Percentiles rank a stretch among this genome's conserved stretches.
These are phyloP conservation scores for Sciurus carolinensis DNA, from an alignment of 2,797 vertebrate species.

Conservation along the genomic window DNA sequence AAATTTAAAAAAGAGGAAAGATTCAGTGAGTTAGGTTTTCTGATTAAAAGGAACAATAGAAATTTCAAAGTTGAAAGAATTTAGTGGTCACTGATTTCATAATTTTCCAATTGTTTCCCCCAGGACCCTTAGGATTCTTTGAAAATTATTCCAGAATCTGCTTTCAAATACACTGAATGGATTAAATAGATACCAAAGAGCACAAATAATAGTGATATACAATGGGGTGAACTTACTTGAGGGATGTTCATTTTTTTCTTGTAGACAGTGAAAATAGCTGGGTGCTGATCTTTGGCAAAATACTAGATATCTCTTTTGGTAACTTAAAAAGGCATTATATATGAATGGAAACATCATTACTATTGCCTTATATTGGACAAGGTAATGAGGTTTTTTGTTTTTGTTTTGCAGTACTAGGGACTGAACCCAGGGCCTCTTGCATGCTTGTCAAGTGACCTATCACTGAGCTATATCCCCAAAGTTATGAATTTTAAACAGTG, in stretches of 20 bases:
- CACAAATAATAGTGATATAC: constrained; percentile 29
- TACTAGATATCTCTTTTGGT: not conserved
- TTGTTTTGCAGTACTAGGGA: too few relatives aligned
- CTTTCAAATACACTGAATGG: constrained; percentile 2
- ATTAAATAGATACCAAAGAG: constrained; percentile 16
- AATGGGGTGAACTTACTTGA: not conserved
- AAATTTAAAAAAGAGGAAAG: constrained; percentile 40
- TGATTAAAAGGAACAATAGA: not conserved
- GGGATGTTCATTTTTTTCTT: not conserved
- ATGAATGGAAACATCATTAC: not conserved
- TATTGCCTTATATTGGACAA: not conserved
- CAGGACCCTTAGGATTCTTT: not conserved
- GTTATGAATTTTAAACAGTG: constrained; percentile 78
- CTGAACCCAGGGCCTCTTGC: too few relatives aligned
- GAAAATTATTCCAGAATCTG: not conserved
- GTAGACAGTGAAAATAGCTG: not conserved
- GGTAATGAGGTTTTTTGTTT: too few relatives aligned
- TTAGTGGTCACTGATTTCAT: not conserved
- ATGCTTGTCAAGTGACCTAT: too few relatives aligned
- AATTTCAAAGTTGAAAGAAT: not conserved
- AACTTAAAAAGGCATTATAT: not conserved
- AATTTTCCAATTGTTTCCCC: not conserved
- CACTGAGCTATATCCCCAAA: not conserved
- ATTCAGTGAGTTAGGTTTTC: not conserved
- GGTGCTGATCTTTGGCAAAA: not conserved